A percentile compares a stretch with the other conserved stretches of the same genome.
phyloP scores from a whole-genome alignment of 1,140 invertebrate species.

The Thereuonema tuberculata region DNA sequence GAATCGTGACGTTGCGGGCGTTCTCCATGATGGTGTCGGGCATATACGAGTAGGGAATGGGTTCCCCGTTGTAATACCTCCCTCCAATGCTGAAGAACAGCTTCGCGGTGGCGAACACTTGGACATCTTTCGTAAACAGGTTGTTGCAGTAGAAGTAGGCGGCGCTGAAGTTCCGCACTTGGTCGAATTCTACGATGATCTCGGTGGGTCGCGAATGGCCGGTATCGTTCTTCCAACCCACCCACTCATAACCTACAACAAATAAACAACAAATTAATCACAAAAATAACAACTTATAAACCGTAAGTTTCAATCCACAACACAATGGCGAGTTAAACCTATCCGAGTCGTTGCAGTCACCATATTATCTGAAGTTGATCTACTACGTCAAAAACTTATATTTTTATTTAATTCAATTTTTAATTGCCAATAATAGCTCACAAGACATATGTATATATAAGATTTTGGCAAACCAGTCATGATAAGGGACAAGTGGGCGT shows the following conservation, averaged over 20 bases:
- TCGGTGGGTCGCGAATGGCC: conserved; percentile 47
- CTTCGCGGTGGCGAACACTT: conserved; percentile 62
- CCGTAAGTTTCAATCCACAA: no score
- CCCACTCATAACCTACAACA: conserved; percentile 62
- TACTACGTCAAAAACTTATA: no score
- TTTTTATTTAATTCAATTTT: no score
- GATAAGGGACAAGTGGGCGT: no score
- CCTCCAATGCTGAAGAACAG: conserved; percentile 71
- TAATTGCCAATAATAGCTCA: no score
- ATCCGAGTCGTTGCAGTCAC: no score
- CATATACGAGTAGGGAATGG: conserved; percentile 54
- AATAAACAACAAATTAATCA: conserved; percentile 16
- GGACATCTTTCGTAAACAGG: conserved; percentile 49
- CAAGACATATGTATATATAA: no score
- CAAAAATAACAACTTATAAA: no score
- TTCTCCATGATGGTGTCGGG: conserved; percentile 69
- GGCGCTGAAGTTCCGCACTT: conserved; percentile 67
- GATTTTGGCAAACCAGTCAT: no score
- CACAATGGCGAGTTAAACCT: no score
- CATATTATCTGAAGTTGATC: no score
- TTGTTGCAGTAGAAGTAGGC: conserved; percentile 67
- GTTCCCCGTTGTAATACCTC: conserved; percentile 54
- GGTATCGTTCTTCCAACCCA: conserved; percentile 78
- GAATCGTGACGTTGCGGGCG: conserved; percentile 66
- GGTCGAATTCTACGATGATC: conserved; percentile 75